phyloP scores from a whole-genome alignment of 2,113 vertebrate species.

The Zingel zingel region DNA sequence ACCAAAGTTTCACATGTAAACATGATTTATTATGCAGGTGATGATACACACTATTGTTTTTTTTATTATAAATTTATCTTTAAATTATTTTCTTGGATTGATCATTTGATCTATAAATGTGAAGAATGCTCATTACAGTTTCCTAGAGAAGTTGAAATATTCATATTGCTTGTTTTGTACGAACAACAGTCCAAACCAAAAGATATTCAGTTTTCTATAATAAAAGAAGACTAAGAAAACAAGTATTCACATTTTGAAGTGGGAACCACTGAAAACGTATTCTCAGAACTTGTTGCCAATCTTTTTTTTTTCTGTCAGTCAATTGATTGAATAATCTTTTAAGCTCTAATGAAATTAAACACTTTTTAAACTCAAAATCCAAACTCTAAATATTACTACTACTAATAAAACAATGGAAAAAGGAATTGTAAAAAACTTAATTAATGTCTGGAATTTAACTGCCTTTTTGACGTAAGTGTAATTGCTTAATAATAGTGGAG shows the following conservation, averaged over 20 bases:
- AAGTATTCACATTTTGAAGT: not conserved
- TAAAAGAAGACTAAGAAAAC: not conserved
- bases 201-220: not conserved
- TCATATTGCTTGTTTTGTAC: not conserved
- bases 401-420: no score
- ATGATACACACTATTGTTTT: not conserved
- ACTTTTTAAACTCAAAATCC: not conserved
- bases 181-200: not conserved
- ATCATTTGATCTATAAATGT: not conserved
- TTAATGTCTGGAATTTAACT: no score
- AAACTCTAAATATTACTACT: not conserved
- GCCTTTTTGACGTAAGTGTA: not conserved
- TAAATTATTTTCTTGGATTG: not conserved
- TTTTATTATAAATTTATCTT: not conserved
- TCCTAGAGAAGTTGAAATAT: not conserved
- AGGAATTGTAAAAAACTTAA: no score
- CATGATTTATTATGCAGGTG: not conserved
- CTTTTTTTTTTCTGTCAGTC: not conserved
- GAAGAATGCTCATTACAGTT: not conserved
- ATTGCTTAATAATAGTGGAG: not conserved
- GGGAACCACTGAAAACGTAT: not conserved
- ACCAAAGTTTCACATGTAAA: not conserved
- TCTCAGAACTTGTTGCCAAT: not conserved
- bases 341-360: not conserved
- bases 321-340: not conserved